phyloP scores from a whole-genome alignment of 2,797 vertebrate genomes.

The Scarus forsteni region DNA sequence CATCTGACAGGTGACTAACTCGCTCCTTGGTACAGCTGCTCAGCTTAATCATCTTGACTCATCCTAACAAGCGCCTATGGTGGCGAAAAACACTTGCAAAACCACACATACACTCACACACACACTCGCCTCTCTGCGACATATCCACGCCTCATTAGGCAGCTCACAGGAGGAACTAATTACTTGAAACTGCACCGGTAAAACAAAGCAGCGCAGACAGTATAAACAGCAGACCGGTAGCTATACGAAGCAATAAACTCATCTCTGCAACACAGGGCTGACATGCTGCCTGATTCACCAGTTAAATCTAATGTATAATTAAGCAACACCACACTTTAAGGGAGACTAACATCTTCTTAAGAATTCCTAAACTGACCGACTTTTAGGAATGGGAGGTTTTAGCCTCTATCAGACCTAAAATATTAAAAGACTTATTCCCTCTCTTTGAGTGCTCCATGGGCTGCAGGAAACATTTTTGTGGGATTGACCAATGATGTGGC shows the following conservation, averaged over 20 bases:
- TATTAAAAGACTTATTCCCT: slow-evolving; percentile 27
- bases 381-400: slow-evolving; percentile 19
- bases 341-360: slow-evolving; percentile 7
- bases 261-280: slow-evolving; percentile 39
- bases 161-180: slow-evolving; percentile 82
- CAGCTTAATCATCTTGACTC: slow-evolving; percentile 55
- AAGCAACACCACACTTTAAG: slow-evolving; percentile 7
- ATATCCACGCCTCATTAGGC: slow-evolving; percentile 78
- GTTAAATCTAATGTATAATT: slow-evolving; percentile 34
- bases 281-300: slow-evolving; percentile 39
- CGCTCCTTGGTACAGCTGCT: slow-evolving; percentile 17
- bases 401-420: slow-evolving; percentile 13
- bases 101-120: slow-evolving; percentile 22
- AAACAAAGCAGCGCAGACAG: slow-evolving; percentile 71
- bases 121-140: slow-evolving; percentile 68
- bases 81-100: slow-evolving; percentile 1
- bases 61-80: slow-evolving; percentile 60
- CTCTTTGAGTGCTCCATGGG: slow-evolving; percentile 8
- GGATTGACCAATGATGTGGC: slow-evolving; percentile 39
- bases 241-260: slow-evolving; percentile 64
- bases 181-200: slow-evolving; percentile 74
- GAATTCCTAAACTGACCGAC: slow-evolving; percentile 15
- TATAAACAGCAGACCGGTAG: slow-evolving; percentile 56
- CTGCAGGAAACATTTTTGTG: slow-evolving; percentile 22
- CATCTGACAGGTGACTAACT: slow-evolving; percentile 59